Percentiles rank a stretch among this genome's conserved stretches.
These are phyloP conservation scores for Drosophila insularis DNA, from an alignment of 1,140 invertebrate species.

Conservation along the genomic window DNA sequence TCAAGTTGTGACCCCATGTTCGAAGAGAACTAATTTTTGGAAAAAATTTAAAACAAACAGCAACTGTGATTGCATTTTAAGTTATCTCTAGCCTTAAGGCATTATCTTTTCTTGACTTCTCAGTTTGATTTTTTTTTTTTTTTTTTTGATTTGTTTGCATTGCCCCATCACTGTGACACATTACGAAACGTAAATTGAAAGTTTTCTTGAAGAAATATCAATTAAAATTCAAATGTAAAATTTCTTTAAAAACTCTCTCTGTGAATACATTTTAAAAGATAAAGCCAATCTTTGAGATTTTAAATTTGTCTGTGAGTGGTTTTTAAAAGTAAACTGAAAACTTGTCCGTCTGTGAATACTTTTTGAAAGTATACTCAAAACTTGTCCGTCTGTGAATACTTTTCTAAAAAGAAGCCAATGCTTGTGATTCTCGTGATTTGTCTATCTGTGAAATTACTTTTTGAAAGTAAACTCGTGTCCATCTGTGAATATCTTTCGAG, in stretches of 20 bases:
- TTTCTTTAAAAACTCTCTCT: too few relatives aligned
- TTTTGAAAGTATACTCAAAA: neutral
- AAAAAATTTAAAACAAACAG: constrained; percentile 59
- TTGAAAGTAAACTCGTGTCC: neutral
- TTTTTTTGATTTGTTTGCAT: neutral
- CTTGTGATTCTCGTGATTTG: neutral
- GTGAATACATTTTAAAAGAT: too few relatives aligned
- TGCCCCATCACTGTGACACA: constrained; percentile 12
- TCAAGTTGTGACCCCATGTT: constrained; percentile 29
- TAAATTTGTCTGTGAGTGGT: neutral
- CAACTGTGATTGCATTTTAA: constrained; percentile 47
- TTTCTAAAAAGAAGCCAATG: too few relatives aligned
- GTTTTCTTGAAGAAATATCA: constrained; percentile 12
- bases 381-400: neutral
- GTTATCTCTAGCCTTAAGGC: constrained; percentile 29
- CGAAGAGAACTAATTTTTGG: constrained; percentile 54
- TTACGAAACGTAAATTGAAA: constrained; percentile 21
- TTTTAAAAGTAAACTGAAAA: neutral
- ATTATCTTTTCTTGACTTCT: neutral
- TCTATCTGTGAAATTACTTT: neutral
- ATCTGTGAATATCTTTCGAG: neutral
- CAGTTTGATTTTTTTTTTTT: constrained; percentile 22
- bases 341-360: constrained; percentile 7
- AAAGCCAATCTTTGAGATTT: neutral
- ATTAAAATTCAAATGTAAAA: too few relatives aligned